Base-by-base conservation (phyloP, 2,888 invertebrate species). In the Linnaemya vulpina region DNA sequence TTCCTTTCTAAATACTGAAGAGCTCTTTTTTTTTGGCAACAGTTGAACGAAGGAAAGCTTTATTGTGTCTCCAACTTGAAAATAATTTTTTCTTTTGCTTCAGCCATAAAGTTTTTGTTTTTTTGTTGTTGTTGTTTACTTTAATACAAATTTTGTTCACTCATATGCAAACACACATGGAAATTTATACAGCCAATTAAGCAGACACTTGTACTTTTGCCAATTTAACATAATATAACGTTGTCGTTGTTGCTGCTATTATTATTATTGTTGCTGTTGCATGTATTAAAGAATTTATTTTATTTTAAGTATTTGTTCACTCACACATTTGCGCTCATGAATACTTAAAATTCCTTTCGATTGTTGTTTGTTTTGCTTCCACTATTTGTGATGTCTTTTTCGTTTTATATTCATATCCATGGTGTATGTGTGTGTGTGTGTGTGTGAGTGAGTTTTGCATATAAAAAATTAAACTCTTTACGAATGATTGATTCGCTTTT, bases 401-500 rank as follows among this genome's bases (percentile, higher is more conserved):
- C 40, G 38, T 74, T 60, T 22, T 40, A 8, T 46, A 67, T 67
- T 49, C 38, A 46, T 60, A 38, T 60, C 46, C 43, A 30, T n/a
- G n/a, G n/a, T n/a, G n/a, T 60, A 22, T 67, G 58, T 65, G 13
- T 9, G 15, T 55, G 30, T 30, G 30, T 30, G 30, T 30, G 30
- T 30, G 30, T 2, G 3, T 30, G 30, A 3, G 30, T 30, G 30
- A 74, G 13, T 46, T 70, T 63, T 43, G 49, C 49, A 65, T 10
- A 71, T 46, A 53, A 17, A 73, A 67, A 62, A 67, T 65, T 17
- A 71, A 84, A 76, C 65, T 77, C 68, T 81, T 84, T 74, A 77
- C 81, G 63, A 70, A 63, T 84, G 84, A 84, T 81, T 81, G 81
- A 84, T 81, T 84, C 74, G 60, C 71, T 65, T 68, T 70, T 70